Evolutionary conservation across 1,140 invertebrate genomes (phyloP).

Genomic region (Arion vulgaris): DNA sequence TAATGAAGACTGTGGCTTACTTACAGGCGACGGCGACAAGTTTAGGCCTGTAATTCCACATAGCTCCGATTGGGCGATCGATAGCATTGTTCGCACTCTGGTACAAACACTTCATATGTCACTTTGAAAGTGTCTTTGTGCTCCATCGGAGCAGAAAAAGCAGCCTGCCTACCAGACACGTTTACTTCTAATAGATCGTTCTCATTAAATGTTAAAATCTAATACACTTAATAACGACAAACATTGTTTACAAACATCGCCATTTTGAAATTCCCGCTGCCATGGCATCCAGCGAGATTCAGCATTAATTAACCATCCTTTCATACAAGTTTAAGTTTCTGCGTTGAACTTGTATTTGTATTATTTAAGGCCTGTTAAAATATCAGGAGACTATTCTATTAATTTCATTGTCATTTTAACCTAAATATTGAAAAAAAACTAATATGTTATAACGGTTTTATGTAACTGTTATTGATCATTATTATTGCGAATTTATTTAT

Average conservation of each 20-base stretch:
- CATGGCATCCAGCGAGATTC: conserved; percentile 16
- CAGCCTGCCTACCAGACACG: not conserved
- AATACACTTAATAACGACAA: not conserved
- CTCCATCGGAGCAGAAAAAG: not conserved
- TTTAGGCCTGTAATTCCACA: conserved; percentile 1
- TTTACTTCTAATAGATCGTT: not conserved
- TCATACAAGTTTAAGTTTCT: too few relatives aligned
- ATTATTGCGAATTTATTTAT: too few relatives aligned
- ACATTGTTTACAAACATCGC: conserved; percentile 33
- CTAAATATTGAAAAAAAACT: too few relatives aligned
- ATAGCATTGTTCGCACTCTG: not conserved
- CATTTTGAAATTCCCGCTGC: conserved; percentile 37
- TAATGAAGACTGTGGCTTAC: not conserved
- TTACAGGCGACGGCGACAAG: not conserved
- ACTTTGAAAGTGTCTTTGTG: not conserved
- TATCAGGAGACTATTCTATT: too few relatives aligned
- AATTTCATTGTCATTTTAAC: too few relatives aligned
- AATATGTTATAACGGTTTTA: too few relatives aligned
- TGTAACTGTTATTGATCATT: too few relatives aligned
- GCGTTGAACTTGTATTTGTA: too few relatives aligned
- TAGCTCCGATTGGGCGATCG: not conserved
- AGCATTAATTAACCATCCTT: too few relatives aligned
- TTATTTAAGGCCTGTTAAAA: too few relatives aligned
- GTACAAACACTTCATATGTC: not conserved
- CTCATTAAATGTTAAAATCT: not conserved